Evolutionary conservation across 2,797 vertebrate genomes (phyloP), one percentile per base, ranked within the genome.

Genomic region (Cyprinodon diabolis): DNA sequence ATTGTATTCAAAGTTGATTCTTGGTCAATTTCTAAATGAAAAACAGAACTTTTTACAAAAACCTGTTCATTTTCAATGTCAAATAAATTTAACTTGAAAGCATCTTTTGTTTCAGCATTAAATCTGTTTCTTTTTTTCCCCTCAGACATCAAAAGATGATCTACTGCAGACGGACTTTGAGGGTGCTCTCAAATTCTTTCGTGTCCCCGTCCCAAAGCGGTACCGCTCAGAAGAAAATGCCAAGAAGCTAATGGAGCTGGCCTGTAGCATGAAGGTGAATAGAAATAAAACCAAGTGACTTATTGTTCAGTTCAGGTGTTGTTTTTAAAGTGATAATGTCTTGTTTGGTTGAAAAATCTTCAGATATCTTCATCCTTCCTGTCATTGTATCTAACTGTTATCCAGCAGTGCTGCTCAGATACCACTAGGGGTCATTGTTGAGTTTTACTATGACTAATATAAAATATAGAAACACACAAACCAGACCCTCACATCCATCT

Each of bases 221-320:
- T 99, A 99, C n/a, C 97, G 98, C 56, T 99, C 98, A 0, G 98
- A 99, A 92, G 98, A 99, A 88, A 99, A 99, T 3, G 98, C 98
- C 66, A 99, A 99, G 91, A 99, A 97, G 80, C 94, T 99, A 83
- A 99, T 99, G 98, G 98, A 99, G 85, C 91, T 99, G 77, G 98
- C 98, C 3, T 99, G 98, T 81, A 97, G 96, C 90, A 97, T 99
- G 93, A 99, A 99, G 98, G 98, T 99, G 95, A 91, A 85, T 77
- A 54, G 6, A 12, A n/a, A 68, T n/a, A 4, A 49, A 1, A 58
- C 40, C 21, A 43, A 13, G 10, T 37, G 14, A 21, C 40, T 23
- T 47, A 65, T 12, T 2, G 62, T 45, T 6, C 40, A 13, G 37
- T 21, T 14, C 11, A 45, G 21, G 11, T 45, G n/a, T 63, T 14